These are phyloP conservation scores for Phytoseiulus persimilis DNA, from an alignment of 2,888 invertebrate species.

Conservation along the genomic window DNA sequence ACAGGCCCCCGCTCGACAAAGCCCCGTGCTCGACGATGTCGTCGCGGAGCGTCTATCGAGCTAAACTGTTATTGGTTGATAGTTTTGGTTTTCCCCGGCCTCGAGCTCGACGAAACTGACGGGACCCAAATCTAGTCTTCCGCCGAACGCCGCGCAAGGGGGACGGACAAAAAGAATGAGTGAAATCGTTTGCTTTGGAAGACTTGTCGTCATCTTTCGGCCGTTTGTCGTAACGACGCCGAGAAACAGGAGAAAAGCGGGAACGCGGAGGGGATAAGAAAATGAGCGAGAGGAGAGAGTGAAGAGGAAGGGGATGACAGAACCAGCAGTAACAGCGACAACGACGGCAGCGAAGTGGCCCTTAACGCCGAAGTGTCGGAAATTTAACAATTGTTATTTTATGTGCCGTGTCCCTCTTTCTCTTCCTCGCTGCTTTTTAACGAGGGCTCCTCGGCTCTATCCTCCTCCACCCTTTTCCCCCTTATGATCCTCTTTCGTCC, in stretches of 20 bases:
- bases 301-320: background rate
- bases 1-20: no score
- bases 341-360: background rate
- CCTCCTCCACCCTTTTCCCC: background rate
- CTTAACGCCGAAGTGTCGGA: background rate
- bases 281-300: background rate
- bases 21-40: no score
- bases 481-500: no score
- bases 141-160: no score
- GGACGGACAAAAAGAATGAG: no score
- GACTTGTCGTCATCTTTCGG: background rate
- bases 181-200: background rate
- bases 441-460: background rate
- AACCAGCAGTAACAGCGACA: background rate
- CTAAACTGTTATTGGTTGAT: no score
- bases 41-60: no score
- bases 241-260: background rate
- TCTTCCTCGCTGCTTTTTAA: background rate
- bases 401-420: background rate
- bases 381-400: constrained; percentile 5
- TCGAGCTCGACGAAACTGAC: no score
- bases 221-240: background rate
- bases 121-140: no score
- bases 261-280: background rate
- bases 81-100: no score